Evolutionary conservation across 2,113 vertebrate genomes (phyloP).

Genomic region (Syrmaticus mikado): DNA sequence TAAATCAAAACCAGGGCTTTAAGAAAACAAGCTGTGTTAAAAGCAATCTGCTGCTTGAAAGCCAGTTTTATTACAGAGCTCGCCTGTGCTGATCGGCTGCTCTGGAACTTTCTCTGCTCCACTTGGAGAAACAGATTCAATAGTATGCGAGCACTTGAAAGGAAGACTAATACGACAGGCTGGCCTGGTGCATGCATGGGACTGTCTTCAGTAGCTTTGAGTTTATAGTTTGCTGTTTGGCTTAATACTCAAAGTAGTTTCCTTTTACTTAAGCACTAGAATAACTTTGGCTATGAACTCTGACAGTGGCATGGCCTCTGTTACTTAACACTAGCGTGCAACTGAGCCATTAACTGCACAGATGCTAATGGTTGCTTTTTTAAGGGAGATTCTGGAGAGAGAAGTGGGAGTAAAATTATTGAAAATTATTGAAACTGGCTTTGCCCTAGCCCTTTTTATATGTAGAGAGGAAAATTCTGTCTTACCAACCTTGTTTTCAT

Average conservation of each 20-base stretch:
- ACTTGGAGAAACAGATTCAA: background rate
- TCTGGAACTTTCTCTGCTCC: background rate
- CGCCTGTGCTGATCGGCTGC: background rate
- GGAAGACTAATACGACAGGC: background rate
- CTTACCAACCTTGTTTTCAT: constrained; percentile 5
- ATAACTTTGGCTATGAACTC: constrained; percentile 34
- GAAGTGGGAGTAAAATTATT: background rate
- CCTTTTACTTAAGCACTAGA: background rate
- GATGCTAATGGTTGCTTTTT: background rate
- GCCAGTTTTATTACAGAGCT: constrained; percentile 9
- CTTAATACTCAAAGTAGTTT: constrained; percentile 62
- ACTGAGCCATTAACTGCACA: constrained; percentile 32
- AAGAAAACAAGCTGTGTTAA: constrained; percentile 24
- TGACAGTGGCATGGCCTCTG: constrained; percentile 41
- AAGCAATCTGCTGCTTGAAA: constrained; percentile 17
- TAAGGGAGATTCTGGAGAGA: constrained; percentile 20
- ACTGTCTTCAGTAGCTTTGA: background rate
- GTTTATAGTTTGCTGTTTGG: constrained; percentile 38
- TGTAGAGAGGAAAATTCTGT: background rate
- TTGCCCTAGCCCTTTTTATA: background rate
- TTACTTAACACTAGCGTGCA: constrained; percentile 47
- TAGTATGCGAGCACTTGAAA: constrained; percentile 19
- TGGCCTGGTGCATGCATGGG: background rate
- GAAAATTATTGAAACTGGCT: constrained; percentile 17
- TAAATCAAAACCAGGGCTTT: constrained; percentile 44